Evolutionary conservation across 1,140 invertebrate species (phyloP), one percentile per base, ranked within the genome.

Genomic region (Cephus cinctus): DNA sequence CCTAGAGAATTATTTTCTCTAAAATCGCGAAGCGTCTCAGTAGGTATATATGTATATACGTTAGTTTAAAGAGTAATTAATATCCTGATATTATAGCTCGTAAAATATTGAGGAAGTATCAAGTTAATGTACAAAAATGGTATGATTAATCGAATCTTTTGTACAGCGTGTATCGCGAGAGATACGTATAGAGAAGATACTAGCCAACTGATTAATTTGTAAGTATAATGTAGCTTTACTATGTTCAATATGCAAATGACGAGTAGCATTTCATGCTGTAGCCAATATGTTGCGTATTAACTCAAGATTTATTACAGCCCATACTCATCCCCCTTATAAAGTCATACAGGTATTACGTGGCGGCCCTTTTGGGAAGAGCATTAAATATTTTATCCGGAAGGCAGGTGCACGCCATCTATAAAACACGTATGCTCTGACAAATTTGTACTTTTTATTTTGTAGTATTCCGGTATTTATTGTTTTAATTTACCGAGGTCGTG

Each of bases 401-500:
- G 8, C 14, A 36, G 14, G 19, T 36, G 14, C 8, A 4, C 14
- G 34, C 14, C 8, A 11, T 6, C 14, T 12, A 12, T 8, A 15
- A 18, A 11, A 8, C 14, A 50, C 38, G 53, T 23, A 50, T 49
- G 45, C 46, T 20, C 57, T 15, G 42, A 61, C 57, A 65, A 67
- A 63, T 65, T 59, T 41, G 18, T 12, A 54, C 49, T 55, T 61
- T 52, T 38, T 54, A 47, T 44, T 44, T 23, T 47, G 21, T 39
- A 43, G 40, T 34, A 22, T 50, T 47, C 32, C 45, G 49, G 58
- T 70, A 71, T 72, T 72, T 71, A 72, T 72, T 62, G 66, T 69
- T 72, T 72, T 69, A 72, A 70, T 72, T 70, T 65, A 71, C 63
- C 61, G 51, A 27, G 54, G 40, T 54, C 50, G 46, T 63, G 65